Percentiles rank a stretch among this genome's conserved stretches.
Evolutionary conservation across 2,113 vertebrate genomes (phyloP).

Genomic region (Apodemus speciosus): DNA sequence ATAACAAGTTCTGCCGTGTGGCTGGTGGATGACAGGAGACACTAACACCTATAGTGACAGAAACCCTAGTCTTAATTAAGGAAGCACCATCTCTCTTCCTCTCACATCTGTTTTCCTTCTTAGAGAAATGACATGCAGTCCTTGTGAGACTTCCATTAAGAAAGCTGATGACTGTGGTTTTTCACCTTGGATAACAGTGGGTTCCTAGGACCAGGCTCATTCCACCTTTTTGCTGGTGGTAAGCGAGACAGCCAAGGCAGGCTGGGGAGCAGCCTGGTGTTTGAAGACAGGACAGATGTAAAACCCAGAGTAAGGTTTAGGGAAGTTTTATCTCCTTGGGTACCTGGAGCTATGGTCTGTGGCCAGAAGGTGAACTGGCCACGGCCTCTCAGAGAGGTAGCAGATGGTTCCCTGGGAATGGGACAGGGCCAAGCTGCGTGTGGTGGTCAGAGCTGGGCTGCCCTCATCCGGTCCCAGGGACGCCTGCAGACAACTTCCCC

Average conservation of each 20-base stretch:
- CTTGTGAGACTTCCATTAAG: background rate
- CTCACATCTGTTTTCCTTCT: background rate
- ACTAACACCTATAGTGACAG: background rate
- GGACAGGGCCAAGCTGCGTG: constrained; percentile 51
- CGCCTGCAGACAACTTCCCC: constrained; percentile 79
- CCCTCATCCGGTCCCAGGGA: constrained; percentile 76
- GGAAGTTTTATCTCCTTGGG: background rate
- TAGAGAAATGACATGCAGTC: background rate
- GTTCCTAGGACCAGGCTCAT: background rate
- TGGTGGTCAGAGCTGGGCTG: constrained; percentile 65
- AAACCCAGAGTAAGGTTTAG: background rate
- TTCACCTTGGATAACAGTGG: background rate
- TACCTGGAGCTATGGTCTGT: constrained; percentile 40
- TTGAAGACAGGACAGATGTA: background rate
- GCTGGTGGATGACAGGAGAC: background rate
- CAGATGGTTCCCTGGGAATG: constrained; percentile 35
- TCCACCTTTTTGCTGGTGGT: background rate
- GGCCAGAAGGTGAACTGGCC: constrained; percentile 63
- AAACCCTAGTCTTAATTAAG: background rate
- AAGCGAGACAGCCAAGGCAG: background rate
- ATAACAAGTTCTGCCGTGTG: background rate
- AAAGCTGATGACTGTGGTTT: constrained; percentile 14
- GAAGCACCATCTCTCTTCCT: background rate
- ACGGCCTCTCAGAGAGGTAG: constrained; percentile 19
- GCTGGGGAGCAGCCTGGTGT: background rate